A percentile compares a stretch with the other conserved stretches of the same genome.
phyloP scores from a whole-genome alignment of 2,113 vertebrate species.

The Lophotis ruficrista region DNA sequence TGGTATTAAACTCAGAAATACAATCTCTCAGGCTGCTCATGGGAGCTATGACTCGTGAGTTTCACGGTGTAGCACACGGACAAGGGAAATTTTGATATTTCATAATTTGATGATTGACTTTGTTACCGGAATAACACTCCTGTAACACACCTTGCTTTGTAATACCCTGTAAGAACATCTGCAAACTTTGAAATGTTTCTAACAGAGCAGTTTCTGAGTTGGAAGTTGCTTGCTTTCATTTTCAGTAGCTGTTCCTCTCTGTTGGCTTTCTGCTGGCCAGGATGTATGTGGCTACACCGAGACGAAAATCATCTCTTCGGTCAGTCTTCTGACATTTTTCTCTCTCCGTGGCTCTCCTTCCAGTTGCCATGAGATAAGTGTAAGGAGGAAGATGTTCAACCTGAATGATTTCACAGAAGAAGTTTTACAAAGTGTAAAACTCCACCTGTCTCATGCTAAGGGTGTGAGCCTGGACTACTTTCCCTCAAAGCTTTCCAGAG shows the following conservation, averaged over 20 bases:
- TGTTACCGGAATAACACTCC: neutral
- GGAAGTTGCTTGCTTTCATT: neutral
- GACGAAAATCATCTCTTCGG: neutral
- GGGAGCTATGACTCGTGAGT: neutral
- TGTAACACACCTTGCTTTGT: neutral
- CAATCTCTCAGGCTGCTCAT: neutral
- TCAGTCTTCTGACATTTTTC: neutral
- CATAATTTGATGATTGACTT: neutral
- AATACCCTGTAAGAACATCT: neutral
- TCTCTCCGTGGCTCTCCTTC: neutral
- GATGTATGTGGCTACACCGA: neutral
- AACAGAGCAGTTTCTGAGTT: neutral
- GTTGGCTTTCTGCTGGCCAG: neutral
- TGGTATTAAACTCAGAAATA: neutral
- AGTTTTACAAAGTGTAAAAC: neutral
- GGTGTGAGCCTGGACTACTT: neutral
- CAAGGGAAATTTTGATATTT: neutral
- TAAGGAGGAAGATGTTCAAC: neutral
- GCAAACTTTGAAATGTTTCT: neutral
- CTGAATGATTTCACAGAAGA: neutral
- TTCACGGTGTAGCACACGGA: neutral
- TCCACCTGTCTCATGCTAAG: neutral
- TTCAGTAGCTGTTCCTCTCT: neutral
- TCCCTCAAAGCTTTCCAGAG: neutral
- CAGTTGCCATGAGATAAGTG: neutral